Evolutionary conservation across 2,888 invertebrate species (phyloP).

Genomic region (Axea sp.): DNA sequence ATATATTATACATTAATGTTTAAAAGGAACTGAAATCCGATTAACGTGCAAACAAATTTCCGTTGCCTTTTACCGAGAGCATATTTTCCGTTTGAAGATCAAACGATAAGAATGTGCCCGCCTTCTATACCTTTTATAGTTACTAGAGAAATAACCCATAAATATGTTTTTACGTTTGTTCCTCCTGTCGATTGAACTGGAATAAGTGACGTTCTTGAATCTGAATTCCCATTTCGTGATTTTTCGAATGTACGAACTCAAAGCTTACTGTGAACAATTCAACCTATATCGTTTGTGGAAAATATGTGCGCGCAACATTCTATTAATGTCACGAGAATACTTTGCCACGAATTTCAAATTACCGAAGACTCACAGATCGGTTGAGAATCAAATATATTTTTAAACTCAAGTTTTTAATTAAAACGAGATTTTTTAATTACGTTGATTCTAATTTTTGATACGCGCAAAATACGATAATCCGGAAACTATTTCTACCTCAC

Average conservation of each 20-base stretch:
- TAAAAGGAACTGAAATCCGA: background rate
- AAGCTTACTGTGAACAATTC: constrained; percentile 13
- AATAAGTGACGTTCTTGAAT: constrained; percentile 27
- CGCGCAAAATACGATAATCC: too few relatives aligned
- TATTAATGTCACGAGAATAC: background rate
- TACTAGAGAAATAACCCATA: constrained; percentile 55
- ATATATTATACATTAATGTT: background rate
- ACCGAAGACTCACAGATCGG: background rate
- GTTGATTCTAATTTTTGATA: too few relatives aligned
- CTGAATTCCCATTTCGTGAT: constrained; percentile 14
- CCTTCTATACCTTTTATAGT: constrained; percentile 61
- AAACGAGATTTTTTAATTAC: too few relatives aligned
- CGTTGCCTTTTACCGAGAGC: background rate
- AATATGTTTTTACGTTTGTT: constrained; percentile 13
- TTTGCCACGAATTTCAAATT: constrained; percentile 2
- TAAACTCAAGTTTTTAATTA: background rate
- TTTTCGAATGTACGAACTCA: constrained; percentile 14
- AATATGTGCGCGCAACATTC: constrained; percentile 5
- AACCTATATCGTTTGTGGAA: constrained; percentile 1
- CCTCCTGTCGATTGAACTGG: constrained; percentile 17
- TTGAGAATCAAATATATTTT: background rate
- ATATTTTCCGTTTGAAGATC: constrained; percentile 63
- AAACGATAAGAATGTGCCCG: constrained; percentile 62
- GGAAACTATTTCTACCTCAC: constrained; percentile 2
- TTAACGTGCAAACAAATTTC: constrained; percentile 22